Base-by-base conservation (phyloP, 2,888 invertebrate species). In the Cryptus viduatorius region DNA sequence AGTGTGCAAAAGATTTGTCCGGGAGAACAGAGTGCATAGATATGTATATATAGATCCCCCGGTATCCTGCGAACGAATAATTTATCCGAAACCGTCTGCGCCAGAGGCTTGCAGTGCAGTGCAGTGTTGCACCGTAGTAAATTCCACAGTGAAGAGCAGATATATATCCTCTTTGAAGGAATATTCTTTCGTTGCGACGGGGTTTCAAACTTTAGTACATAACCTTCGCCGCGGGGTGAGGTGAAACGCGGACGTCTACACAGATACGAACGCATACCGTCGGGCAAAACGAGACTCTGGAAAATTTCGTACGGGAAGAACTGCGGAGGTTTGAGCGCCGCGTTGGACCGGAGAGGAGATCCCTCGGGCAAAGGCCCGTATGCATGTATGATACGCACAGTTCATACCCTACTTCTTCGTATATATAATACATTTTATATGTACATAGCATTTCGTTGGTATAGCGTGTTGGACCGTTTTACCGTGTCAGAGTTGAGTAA, bases 351-450 rank as follows among this genome's bases (percentile, higher is more conserved):
- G 69, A 64, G 50, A 50, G 48, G 8, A 37, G 37, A 8, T 83
- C 82, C 73, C 82, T 53, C 31, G 73, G 82, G 82, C 64, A 69
- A 79, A 79, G 68, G 46, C 59, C 46, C 78, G 82, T 83, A 75
- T 71, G 73, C 79, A 79, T 73, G 73, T 42, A 69, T 53, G 73
- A 78, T 69, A 83, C 78, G 77, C 82, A 76, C 42, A 76, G 64
- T 67, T 29, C 48, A 67, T 46, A 31, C 69, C 46, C 42, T 48
- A 46, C 44, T 46, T 46, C 48, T 31, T 29, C n/a, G 48, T 24
- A 65, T 50, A 75, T 24, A n/a, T 72, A 14, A 56, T 56, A 69
- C 24, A 61, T 64, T 64, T 46, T 29, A 44, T 19, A 65, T 65
- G 65, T 65, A 69, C 31, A 44, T 69, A 61, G 61, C 44, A 67